Percentiles rank a stretch among this genome's conserved stretches.
These are phyloP conservation scores for Ptyas mucosa DNA, from an alignment of 2,113 vertebrate genomes.

Conservation along the genomic window DNA sequence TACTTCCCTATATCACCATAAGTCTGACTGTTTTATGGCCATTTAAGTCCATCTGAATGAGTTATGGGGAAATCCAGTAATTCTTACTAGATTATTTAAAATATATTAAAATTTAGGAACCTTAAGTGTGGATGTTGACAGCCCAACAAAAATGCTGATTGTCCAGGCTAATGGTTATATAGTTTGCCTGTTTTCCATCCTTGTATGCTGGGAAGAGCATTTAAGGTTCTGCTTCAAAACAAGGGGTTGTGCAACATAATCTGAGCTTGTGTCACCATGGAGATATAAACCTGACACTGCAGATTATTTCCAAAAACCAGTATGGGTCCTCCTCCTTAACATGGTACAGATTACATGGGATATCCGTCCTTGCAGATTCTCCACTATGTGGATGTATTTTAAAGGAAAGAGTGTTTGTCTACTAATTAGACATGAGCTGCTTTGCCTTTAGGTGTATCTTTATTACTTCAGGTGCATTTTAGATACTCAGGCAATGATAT, in stretches of 20 bases:
- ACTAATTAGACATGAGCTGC: neutral
- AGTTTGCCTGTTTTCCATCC: neutral
- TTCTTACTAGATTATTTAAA: neutral
- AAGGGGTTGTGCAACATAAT: neutral
- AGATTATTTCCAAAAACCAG: neutral
- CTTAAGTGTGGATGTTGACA: slow-evolving; percentile 4
- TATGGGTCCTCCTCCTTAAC: neutral
- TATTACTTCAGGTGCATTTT: neutral
- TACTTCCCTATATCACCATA: neutral
- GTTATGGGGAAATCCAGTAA: neutral
- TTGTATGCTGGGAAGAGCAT: neutral
- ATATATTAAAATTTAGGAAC: neutral
- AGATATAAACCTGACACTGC: neutral
- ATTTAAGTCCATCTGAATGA: neutral
- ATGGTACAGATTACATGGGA: neutral
- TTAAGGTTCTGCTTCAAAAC: neutral
- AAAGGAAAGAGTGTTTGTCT: neutral
- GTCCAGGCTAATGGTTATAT: neutral
- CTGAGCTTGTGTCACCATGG: neutral
- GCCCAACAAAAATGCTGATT: neutral
- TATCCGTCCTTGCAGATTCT: neutral
- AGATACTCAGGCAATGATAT: neutral
- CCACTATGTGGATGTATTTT: slow-evolving; percentile 3
- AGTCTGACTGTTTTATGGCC: neutral
- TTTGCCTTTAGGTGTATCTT: neutral